Conservation (phyloP, 2,797 vertebrate genomes). For the Phrynocephalus guinanensis region DNA sequence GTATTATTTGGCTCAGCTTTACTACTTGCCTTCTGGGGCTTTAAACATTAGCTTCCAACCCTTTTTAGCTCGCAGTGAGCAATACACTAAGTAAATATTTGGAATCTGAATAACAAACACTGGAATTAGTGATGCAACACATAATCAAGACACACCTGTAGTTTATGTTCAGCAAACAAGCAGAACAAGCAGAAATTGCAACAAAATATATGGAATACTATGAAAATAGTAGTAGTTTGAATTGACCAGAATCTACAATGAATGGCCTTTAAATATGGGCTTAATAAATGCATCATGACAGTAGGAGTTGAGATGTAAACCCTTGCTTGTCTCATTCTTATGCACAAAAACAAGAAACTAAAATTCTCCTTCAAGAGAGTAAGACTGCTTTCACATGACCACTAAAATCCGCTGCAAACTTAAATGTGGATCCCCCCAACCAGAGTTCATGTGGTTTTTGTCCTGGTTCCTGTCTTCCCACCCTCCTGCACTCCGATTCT, state of each 20-base stretch:
- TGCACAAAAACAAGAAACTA: too few species aligned
- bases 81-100: constrained; percentile 60
- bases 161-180: not conserved
- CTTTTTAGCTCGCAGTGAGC: not conserved
- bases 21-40: too few species aligned
- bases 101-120: constrained; percentile 70
- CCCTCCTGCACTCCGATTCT: too few species aligned
- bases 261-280: not conserved
- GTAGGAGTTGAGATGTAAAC: not conserved
- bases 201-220: not conserved
- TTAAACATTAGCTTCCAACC: too few species aligned
- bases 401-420: too few species aligned
- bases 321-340: too few species aligned
- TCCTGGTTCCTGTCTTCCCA: too few species aligned
- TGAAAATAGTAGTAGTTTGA: not conserved
- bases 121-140: constrained; percentile 55
- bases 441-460: too few species aligned
- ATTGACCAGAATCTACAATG: not conserved
- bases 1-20: too few species aligned
- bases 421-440: too few species aligned
- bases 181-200: not conserved
- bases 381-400: too few species aligned
- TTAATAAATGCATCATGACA: not conserved
- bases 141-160: constrained; percentile 7
- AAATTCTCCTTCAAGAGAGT: too few species aligned